phyloP scores from a whole-genome alignment of 1,140 invertebrate genomes.

The Drosophila ercepeae region DNA sequence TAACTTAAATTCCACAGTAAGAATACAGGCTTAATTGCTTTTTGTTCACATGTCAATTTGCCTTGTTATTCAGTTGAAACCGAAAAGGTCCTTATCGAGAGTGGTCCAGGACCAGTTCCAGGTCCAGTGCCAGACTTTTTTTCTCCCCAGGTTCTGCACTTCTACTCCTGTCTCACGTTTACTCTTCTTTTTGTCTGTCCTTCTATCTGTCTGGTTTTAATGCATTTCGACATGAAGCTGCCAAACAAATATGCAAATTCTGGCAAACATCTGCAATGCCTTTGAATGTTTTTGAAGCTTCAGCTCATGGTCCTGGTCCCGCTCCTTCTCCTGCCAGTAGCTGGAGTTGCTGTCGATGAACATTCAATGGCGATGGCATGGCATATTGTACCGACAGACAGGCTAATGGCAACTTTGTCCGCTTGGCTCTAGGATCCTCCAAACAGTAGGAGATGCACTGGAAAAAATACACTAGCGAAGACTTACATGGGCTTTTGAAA shows the following conservation, averaged over 20 bases:
- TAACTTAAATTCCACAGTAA: conserved; percentile 20
- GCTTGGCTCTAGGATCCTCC: conserved; percentile 9
- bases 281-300: conserved; percentile 47
- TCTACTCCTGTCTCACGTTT: background rate
- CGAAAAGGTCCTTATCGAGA: conserved; percentile 23
- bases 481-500: too few species aligned
- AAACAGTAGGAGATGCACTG: background rate
- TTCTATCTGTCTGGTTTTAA: conserved; percentile 43
- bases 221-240: conserved; percentile 68
- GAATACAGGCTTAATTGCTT: conserved; percentile 51
- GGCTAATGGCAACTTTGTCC: conserved; percentile 68
- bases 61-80: conserved; percentile 45
- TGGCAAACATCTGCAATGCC: conserved; percentile 63
- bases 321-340: background rate
- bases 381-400: conserved; percentile 69
- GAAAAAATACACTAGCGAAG: background rate
- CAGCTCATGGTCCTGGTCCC: background rate
- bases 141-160: background rate
- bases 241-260: conserved; percentile 79
- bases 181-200: background rate
- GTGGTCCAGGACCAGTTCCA: background rate
- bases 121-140: background rate
- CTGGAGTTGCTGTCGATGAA: conserved; percentile 61
- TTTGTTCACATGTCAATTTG: conserved; percentile 72
- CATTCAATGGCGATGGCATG: conserved; percentile 67